Evolutionary conservation across 2,113 vertebrate species (phyloP).

Genomic region (Thunnus maccoyii): DNA sequence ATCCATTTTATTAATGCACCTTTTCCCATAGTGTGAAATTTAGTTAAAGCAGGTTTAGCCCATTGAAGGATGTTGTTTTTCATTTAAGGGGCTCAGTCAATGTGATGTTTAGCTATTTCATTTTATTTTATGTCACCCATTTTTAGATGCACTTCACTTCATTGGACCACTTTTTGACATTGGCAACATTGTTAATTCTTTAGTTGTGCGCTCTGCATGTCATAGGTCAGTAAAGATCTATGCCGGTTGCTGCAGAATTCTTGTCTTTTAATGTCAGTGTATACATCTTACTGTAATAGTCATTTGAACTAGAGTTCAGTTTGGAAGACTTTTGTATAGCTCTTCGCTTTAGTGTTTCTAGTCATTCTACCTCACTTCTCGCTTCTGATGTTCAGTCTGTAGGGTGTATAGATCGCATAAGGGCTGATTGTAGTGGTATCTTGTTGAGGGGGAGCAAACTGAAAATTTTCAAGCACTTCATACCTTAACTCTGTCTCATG

Average conservation of each 20-base stretch:
- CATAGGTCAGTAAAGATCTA: neutral
- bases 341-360: constrained; percentile 16
- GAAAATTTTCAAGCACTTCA: neutral
- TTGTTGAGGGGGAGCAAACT: neutral
- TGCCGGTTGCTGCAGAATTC: neutral
- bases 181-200: neutral
- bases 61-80: neutral
- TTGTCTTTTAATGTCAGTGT: neutral
- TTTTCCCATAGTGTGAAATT: neutral
- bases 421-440: neutral
- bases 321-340: neutral
- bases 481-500: neutral
- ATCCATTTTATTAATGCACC: neutral
- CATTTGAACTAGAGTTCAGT: neutral
- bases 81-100: neutral
- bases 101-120: neutral
- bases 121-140: neutral
- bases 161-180: constrained; percentile 42
- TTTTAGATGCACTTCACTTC: constrained; percentile 12
- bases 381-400: constrained; percentile 17
- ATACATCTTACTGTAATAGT: neutral
- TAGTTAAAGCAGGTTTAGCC: neutral
- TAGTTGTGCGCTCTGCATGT: constrained; percentile 1
- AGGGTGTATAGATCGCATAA: neutral
- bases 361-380: constrained; percentile 56